phyloP scores from a whole-genome alignment of 1,140 invertebrate species.

The Rhagoletis zephyria region DNA sequence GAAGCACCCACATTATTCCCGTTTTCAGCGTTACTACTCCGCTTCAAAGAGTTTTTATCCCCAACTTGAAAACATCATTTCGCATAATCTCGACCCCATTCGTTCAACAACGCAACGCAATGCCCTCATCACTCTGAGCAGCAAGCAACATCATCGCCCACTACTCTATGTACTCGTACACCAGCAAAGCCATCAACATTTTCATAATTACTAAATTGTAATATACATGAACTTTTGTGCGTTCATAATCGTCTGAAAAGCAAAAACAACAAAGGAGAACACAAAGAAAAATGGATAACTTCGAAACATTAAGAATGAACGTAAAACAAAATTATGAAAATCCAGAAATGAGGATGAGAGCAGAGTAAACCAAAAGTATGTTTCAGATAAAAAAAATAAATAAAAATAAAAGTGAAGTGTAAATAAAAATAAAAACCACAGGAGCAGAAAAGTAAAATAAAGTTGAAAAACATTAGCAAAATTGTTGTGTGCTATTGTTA shows the following conservation, averaged over 20 bases:
- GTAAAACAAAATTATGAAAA: not conserved
- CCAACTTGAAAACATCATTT: slow-evolving; percentile 4
- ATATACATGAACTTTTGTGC: slow-evolving; percentile 45
- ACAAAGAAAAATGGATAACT: not conserved
- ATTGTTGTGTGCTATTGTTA: not conserved
- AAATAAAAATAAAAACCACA: no score
- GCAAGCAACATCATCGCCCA: not conserved
- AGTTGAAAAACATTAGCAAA: not conserved
- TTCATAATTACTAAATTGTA: slow-evolving; percentile 51
- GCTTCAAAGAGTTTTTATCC: not conserved
- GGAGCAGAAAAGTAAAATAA: not conserved
- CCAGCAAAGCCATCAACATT: slow-evolving; percentile 5
- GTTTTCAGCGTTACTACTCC: not conserved
- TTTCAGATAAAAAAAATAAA: not conserved
- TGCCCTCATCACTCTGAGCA: not conserved
- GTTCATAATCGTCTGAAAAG: slow-evolving; percentile 3
- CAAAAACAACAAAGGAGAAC: slow-evolving; percentile 6
- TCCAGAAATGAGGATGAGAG: not conserved
- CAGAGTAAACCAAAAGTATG: not conserved
- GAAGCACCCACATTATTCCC: not conserved
- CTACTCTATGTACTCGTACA: not conserved
- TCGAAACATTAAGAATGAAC: not conserved
- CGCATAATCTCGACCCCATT: slow-evolving; percentile 24
- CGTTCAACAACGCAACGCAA: not conserved
- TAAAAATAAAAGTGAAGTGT: no score